These are phyloP conservation scores for Unio delphinus DNA, from an alignment of 2,888 invertebrate species.

Conservation along the genomic window DNA sequence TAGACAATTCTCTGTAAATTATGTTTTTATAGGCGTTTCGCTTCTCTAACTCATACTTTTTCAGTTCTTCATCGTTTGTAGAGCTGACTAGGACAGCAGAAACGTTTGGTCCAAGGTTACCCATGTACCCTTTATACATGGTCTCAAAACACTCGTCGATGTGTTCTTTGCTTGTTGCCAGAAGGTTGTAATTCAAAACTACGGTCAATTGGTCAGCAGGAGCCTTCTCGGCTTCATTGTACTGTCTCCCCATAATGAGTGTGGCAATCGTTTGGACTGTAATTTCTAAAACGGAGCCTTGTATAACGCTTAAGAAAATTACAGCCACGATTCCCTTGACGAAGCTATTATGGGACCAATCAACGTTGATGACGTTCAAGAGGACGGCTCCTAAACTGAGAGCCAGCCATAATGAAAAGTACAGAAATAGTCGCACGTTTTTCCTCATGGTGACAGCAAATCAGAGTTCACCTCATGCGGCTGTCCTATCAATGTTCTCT, in stretches of 20 bases:
- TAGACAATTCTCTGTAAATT: slow-evolving; percentile 52
- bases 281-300: slow-evolving; percentile 58
- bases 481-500: too few relatives aligned
- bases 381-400: slow-evolving; percentile 45
- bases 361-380: slow-evolving; percentile 56
- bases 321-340: slow-evolving; percentile 54
- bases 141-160: slow-evolving; percentile 59
- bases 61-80: slow-evolving; percentile 49
- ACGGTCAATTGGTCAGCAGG: slow-evolving; percentile 47
- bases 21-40: slow-evolving; percentile 53
- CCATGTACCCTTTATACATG: slow-evolving; percentile 62
- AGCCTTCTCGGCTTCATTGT: slow-evolving; percentile 30
- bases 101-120: slow-evolving; percentile 53
- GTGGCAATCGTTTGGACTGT: slow-evolving; percentile 57
- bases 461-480: too few relatives aligned
- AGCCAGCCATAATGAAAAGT: slow-evolving; percentile 55
- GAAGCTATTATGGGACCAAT: slow-evolving; percentile 53
- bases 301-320: slow-evolving; percentile 50
- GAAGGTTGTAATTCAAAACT: slow-evolving; percentile 54
- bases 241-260: slow-evolving; percentile 49
- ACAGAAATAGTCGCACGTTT: slow-evolving; percentile 44
- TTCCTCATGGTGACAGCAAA: slow-evolving; percentile 37
- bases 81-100: slow-evolving; percentile 61
- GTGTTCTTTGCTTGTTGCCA: slow-evolving; percentile 55
- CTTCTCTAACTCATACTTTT: slow-evolving; percentile 48